Evolutionary conservation across 2,888 invertebrate species (phyloP), one percentile per base, ranked within the genome.

Genomic region (Synanthedon myopaeformis): DNA sequence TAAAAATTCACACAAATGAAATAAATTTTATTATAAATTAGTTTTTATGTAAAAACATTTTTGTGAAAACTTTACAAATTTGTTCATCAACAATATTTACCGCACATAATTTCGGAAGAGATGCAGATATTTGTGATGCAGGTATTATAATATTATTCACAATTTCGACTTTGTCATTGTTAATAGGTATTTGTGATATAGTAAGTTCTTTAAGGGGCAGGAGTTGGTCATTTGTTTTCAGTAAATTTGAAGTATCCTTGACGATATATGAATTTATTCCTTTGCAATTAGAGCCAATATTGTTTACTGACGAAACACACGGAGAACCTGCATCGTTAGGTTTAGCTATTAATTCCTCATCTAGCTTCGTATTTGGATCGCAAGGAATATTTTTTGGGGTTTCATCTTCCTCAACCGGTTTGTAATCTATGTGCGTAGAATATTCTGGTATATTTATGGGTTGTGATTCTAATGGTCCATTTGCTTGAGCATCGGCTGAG

Each of bases 61-160:
- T 51, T 48, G 23, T 45, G 11, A 10, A 35, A 35, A 35, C 35
- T 35, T 35, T 35, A 35, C 35, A 35, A 10, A 35, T 35, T 35
- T 35, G 68, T 42, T 71, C 64, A 51, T 64, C 55, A 5, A 72
- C 58, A 57, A 72, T 66, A 51, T 72, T 60, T 53, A 66, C 62
- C 17, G 60, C 69, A 53, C 64, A 68, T 41, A 57, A 53, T 6
- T 56, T 58, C 10, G 65, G 63, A 4, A 55, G 52, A 10, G 57
- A n/a, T 41, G 41, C n/a, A 45, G 45, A 45, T 45, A 35, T 35
- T 35, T 45, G 13, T 1, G 45, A n/a, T 45, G 45, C n/a, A 45
- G 45, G 45, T 3, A 45, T 45, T n/a, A 45, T 45, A 45, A 45
- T 13, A 8, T 42, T 42, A 42, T 45, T 45, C n/a, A 45, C 45